Conservation (phyloP, 2,888 invertebrate genomes). For the Mythimna impura region DNA sequence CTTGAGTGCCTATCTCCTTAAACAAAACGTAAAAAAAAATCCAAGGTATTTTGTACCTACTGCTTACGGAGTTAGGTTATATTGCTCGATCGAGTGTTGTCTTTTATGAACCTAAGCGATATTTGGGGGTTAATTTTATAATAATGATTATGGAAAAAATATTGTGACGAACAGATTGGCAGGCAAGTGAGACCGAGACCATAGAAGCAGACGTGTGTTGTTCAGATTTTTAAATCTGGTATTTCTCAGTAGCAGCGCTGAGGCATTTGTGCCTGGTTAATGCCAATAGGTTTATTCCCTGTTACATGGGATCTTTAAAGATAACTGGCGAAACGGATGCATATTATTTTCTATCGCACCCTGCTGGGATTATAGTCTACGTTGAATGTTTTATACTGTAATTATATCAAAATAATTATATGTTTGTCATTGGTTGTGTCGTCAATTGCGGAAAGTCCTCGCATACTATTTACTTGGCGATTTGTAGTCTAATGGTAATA, state of each 20-base stretch:
- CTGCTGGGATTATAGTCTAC: not conserved
- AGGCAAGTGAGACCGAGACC: too few relatives aligned
- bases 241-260: not conserved
- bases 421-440: slow-evolving; percentile 11
- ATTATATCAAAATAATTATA: slow-evolving; percentile 8
- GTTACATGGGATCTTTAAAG: not conserved
- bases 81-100: too few relatives aligned
- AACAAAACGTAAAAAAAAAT: too few relatives aligned
- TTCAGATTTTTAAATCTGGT: not conserved
- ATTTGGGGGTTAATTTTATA: too few relatives aligned
- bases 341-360: not conserved
- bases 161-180: too few relatives aligned
- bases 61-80: too few relatives aligned
- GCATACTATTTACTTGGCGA: slow-evolving; percentile 24
- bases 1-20: too few relatives aligned
- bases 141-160: too few relatives aligned
- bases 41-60: too few relatives aligned
- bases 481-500: slow-evolving; percentile 28
- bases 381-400: not conserved
- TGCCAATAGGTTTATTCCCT: not conserved
- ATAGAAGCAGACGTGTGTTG: too few relatives aligned
- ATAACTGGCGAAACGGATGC: not conserved
- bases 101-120: too few relatives aligned
- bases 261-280: not conserved
- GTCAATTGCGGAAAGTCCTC: slow-evolving; percentile 44